phyloP scores from a whole-genome alignment of 2,797 vertebrate species.

The Nyctibius grandis region DNA sequence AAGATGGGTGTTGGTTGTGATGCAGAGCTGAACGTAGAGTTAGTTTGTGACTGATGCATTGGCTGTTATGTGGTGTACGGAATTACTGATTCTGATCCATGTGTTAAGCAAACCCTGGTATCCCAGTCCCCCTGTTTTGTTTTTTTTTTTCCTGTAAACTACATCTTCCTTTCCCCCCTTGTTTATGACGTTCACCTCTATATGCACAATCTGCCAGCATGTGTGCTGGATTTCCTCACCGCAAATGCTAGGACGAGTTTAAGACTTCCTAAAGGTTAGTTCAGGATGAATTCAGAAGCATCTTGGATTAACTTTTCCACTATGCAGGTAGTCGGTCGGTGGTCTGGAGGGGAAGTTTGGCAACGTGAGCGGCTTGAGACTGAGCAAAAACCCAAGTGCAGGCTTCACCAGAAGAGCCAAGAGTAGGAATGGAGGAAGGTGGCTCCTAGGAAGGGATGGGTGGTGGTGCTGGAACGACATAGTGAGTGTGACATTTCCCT shows the following conservation, averaged over 20 bases:
- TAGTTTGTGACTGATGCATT: not conserved
- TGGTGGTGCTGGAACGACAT: not conserved
- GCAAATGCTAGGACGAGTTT: not conserved
- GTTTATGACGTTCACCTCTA: rapidly evolving
- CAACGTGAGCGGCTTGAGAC: not conserved
- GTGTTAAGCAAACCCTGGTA: not conserved
- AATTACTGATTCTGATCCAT: not conserved
- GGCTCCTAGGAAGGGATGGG: not conserved
- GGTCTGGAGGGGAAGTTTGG: not conserved
- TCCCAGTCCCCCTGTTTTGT: not conserved
- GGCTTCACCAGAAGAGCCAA: not conserved
- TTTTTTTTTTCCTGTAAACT: rapidly evolving
- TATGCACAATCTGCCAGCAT: rapidly evolving
- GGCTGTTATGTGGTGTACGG: not conserved
- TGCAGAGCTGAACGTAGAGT: not conserved
- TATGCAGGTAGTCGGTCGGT: too few species aligned
- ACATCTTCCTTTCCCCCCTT: not conserved
- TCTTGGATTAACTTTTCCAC: not conserved
- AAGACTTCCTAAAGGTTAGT: not conserved
- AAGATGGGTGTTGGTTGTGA: not conserved
- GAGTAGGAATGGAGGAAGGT: not conserved
- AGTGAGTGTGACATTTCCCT: not conserved
- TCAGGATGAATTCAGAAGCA: not conserved
- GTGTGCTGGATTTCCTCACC: not conserved
- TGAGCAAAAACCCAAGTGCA: not conserved